A percentile compares a stretch with the other conserved stretches of the same genome.
phyloP scores from a whole-genome alignment of 2,113 vertebrate species.

The Theristicus caerulescens region DNA sequence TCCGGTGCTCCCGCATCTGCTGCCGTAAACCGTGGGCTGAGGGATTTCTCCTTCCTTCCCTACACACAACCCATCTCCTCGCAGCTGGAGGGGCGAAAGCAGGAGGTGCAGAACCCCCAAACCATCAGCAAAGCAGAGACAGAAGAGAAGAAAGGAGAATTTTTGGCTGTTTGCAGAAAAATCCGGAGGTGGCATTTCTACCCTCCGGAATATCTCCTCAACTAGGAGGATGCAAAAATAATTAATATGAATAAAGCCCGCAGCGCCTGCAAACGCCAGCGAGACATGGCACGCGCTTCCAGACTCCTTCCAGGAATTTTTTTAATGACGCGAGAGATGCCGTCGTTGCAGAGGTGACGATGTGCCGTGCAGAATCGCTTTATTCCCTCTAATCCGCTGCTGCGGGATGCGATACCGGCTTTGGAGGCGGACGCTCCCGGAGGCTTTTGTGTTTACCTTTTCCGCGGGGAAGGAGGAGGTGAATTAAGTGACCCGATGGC shows the following conservation, averaged over 20 bases:
- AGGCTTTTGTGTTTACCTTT: neutral
- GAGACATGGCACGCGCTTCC: fast-evolving
- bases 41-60: neutral
- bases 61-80: fast-evolving
- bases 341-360: fast-evolving
- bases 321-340: fast-evolving
- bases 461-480: neutral
- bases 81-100: neutral
- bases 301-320: neutral
- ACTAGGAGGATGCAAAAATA: fast-evolving
- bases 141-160: neutral
- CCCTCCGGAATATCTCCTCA: fast-evolving
- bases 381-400: neutral
- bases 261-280: neutral
- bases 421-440: fast-evolving
- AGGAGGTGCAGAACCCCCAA: neutral
- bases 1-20: neutral
- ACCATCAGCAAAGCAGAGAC: fast-evolving
- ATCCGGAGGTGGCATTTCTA: neutral
- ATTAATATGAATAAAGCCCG: fast-evolving
- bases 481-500: neutral
- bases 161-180: neutral
- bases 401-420: neutral
- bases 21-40: fast-evolving
- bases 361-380: fast-evolving